phyloP scores from a whole-genome alignment of 2,113 vertebrate genomes.

The Formicarius rufipectus region DNA sequence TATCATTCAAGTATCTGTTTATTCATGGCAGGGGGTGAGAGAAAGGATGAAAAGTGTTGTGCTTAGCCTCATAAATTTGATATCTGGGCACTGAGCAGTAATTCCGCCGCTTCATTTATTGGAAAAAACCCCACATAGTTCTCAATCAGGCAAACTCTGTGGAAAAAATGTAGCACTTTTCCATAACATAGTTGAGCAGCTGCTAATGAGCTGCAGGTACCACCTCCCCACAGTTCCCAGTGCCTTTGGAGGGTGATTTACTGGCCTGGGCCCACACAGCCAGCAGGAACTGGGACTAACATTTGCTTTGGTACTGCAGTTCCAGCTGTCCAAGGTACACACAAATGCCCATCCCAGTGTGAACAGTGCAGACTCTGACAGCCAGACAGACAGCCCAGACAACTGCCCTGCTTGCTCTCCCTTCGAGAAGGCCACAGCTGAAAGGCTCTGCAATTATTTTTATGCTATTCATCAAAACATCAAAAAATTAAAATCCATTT shows the following conservation, averaged over 20 bases:
- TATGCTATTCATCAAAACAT: not conserved
- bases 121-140: not conserved
- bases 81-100: not conserved
- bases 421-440: not conserved
- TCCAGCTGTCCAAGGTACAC: not conserved
- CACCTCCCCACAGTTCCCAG: not conserved
- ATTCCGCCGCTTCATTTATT: not conserved
- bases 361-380: not conserved
- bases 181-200: not conserved
- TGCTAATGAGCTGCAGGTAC: not conserved
- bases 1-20: not conserved
- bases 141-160: not conserved
- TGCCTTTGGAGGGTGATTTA: not conserved
- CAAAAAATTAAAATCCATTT: not conserved
- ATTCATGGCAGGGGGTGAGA: not conserved
- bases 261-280: not conserved
- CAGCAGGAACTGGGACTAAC: not conserved
- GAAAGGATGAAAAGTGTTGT: not conserved
- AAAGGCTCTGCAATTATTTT: not conserved
- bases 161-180: not conserved
- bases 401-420: not conserved
- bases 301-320: not conserved
- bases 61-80: not conserved
- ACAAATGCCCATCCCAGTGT: not conserved
- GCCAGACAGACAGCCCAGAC: not conserved